Base-by-base conservation (phyloP, 2,797 vertebrate species). In the Hephaestus fuliginosus region DNA sequence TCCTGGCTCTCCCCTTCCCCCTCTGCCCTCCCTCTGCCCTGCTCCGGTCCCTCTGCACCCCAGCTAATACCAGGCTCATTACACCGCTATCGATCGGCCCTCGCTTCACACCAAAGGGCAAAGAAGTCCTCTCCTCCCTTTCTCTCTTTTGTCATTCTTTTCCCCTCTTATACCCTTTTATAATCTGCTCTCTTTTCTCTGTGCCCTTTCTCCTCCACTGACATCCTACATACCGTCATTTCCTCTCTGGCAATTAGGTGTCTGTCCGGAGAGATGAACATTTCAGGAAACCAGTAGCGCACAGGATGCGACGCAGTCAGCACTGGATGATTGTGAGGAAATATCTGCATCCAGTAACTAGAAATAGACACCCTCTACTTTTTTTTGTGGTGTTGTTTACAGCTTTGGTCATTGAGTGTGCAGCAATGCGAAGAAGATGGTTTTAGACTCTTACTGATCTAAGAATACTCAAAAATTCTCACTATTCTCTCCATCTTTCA, bases 31-130 rank as follows among this genome's bases (percentile, higher is more conserved):
- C 86, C 83, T 77, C 75, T 82, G 78, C 88, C 88, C 86, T 61
- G 76, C 82, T 61, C 80, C 25, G 56, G 92, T 94, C 92, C 92
- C 94, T 88, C 81, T 88, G 87, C 93, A 93, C 88, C 91, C 84
- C 83, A 49, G 89, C 92, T 93, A 94, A 94, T 92, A 94, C 91
- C 90, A 88, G 86, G 80, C 93, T 94, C 93, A 94, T 95, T 94
- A 95, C 92, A 51, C 15, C 9, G 76, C 86, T 87, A 95, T 94
- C 91, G 94, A 95, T 94, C 89, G 90, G 75, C 74, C 85, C 89
- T 81, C 69, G 77, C 89, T 69, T 64, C 86, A 81, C 89, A 89
- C 88, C 80, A 92, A 88, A 93, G 91, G 88, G 91, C 91, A 91
- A 87, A 89, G 80, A 90, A 92, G 86, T 90, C 89, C 70, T 90